phyloP scores from a whole-genome alignment of 2,888 invertebrate species.

The Sceliomorpha sp. region DNA sequence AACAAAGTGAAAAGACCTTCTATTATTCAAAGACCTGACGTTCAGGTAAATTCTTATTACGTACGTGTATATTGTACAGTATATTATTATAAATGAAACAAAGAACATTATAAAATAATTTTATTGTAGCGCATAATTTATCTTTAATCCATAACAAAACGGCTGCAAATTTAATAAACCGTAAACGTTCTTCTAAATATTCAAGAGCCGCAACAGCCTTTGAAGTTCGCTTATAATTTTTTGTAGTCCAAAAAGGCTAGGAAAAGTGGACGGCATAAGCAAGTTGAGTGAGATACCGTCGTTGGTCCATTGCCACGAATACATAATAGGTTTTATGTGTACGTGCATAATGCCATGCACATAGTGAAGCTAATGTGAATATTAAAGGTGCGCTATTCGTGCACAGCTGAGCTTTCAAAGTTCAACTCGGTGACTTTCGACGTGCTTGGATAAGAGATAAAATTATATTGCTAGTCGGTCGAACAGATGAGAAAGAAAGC shows the following conservation, averaged over 20 bases:
- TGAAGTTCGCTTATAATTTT: slow-evolving; percentile 49
- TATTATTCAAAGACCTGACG: slow-evolving; percentile 3
- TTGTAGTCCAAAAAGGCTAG: slow-evolving; percentile 38
- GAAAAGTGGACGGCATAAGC: slow-evolving; percentile 43
- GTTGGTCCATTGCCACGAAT: slow-evolving; percentile 54
- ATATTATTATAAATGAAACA: no score
- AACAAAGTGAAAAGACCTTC: slow-evolving; percentile 12
- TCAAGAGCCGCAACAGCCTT: slow-evolving; percentile 38
- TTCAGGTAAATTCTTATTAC: no score
- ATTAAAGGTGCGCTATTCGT: slow-evolving; percentile 50
- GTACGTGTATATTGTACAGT: no score
- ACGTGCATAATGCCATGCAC: slow-evolving; percentile 47
- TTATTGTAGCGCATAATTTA: no score
- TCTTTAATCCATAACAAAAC: slow-evolving; percentile 25
- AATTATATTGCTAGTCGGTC: slow-evolving; percentile 53
- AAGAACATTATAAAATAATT: no score
- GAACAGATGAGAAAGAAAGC: slow-evolving; percentile 55
- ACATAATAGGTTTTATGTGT: slow-evolving; percentile 53
- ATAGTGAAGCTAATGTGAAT: slow-evolving; percentile 53
- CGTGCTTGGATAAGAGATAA: slow-evolving; percentile 56
- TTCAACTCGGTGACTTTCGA: slow-evolving; percentile 54
- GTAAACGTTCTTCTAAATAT: slow-evolving; percentile 47
- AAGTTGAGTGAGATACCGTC: slow-evolving; percentile 50
- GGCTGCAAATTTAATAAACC: slow-evolving; percentile 46
- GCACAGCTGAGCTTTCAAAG: slow-evolving; percentile 53